Evolutionary conservation across 2,797 vertebrate species (phyloP).

Genomic region (Selene dorsalis): DNA sequence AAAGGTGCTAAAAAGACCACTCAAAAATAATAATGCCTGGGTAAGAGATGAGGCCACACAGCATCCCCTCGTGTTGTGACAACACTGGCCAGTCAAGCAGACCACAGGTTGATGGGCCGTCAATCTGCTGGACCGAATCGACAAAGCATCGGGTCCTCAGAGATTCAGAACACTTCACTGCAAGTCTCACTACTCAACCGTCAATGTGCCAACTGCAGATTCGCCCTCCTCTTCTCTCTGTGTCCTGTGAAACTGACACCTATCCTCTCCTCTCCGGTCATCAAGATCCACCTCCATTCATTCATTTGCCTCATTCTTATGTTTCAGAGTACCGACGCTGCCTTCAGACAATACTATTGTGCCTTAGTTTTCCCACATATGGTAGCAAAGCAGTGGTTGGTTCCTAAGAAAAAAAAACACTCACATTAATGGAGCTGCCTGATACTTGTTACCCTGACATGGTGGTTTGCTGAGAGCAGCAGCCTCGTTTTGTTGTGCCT

Average conservation of each 20-base stretch:
- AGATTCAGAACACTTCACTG: conserved; percentile 19
- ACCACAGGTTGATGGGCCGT: conserved; percentile 54
- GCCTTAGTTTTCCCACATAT: conserved; percentile 39
- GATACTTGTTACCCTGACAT: conserved; percentile 67
- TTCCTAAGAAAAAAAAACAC: conserved; percentile 12
- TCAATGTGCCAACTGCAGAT: not conserved
- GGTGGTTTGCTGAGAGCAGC: conserved; percentile 47
- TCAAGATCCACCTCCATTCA: not conserved
- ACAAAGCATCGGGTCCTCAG: conserved; percentile 33
- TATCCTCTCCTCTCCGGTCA: conserved; percentile 1
- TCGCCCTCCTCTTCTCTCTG: not conserved
- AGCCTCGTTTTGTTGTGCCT: conserved; percentile 38
- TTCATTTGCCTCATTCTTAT: conserved; percentile 15
- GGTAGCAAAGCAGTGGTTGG: conserved; percentile 40
- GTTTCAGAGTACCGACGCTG: conserved; percentile 1
- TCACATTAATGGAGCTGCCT: conserved; percentile 62
- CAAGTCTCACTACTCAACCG: not conserved
- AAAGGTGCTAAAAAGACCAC: conserved; percentile 41
- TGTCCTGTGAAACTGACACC: rapidly evolving
- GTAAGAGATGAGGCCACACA: conserved; percentile 44
- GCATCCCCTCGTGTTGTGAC: conserved; percentile 64
- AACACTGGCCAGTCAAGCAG: conserved; percentile 61
- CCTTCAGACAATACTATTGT: conserved; percentile 14
- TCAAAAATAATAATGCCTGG: conserved; percentile 37
- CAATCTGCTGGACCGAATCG: conserved; percentile 56